Evolutionary conservation across 2,113 vertebrate genomes (phyloP).

Genomic region (Ictalurus punctatus): DNA sequence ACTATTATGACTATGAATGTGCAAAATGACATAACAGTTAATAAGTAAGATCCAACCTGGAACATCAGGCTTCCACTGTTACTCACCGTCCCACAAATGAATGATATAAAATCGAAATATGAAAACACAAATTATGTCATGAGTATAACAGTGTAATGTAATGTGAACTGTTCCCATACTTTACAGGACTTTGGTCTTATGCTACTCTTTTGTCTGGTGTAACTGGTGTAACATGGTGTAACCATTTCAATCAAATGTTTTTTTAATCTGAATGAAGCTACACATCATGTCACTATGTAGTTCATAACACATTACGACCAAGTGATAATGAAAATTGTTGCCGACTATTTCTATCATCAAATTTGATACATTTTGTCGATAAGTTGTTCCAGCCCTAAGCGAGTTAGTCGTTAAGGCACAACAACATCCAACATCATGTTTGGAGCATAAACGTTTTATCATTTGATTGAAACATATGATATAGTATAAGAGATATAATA

Average conservation of each 20-base stretch:
- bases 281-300: not conserved
- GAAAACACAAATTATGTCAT: not conserved
- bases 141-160: not conserved
- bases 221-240: too few species aligned
- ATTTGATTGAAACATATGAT: not conserved
- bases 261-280: not conserved
- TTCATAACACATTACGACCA: too few species aligned
- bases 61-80: too few species aligned
- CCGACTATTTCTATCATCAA: too few species aligned
- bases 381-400: not conserved
- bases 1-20: not conserved
- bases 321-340: too few species aligned
- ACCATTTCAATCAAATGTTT: not conserved
- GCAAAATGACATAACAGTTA: not conserved
- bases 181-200: not conserved
- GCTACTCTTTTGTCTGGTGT: too few species aligned
- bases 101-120: not conserved
- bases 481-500: not conserved
- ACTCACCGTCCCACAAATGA: not conserved
- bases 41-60: too few species aligned
- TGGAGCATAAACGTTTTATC: not conserved
- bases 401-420: not conserved
- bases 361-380: not conserved
- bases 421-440: not conserved
- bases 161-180: not conserved